A percentile compares a stretch with the other conserved stretches of the same genome.
phyloP scores from a whole-genome alignment of 2,797 vertebrate species.

The Danio jaintianensis region DNA sequence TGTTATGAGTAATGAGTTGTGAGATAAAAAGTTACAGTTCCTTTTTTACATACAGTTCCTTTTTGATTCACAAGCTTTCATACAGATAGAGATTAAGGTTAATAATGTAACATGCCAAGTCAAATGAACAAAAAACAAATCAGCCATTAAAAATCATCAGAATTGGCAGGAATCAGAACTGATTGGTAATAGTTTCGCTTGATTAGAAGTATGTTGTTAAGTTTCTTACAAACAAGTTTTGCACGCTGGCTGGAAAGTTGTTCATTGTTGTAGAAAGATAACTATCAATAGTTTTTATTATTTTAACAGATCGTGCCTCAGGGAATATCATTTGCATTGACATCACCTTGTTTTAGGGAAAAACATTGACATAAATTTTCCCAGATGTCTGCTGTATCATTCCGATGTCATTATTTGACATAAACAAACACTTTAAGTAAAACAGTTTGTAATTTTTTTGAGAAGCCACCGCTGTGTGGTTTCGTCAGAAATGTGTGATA shows the following conservation, averaged over 20 bases:
- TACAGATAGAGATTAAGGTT: no score
- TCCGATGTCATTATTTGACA: background rate
- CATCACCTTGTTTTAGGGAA: background rate
- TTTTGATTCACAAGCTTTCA: no score
- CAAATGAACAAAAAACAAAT: no score
- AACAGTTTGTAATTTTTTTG: constrained; percentile 17
- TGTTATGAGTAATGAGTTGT: no score
- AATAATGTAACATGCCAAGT: no score
- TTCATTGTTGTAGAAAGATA: constrained; percentile 3
- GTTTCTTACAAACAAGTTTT: no score
- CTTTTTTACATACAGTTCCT: no score
- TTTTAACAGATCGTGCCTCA: background rate
- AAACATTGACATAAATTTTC: background rate
- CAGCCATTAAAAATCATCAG: no score
- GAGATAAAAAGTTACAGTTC: no score
- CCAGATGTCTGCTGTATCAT: background rate
- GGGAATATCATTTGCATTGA: background rate
- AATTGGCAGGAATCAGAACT: no score
- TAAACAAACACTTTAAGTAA: constrained; percentile 12
- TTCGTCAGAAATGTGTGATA: constrained; percentile 51
- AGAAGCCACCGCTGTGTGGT: constrained; percentile 43
- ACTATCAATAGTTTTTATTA: background rate
- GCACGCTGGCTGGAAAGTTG: background rate
- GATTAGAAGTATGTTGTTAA: no score
- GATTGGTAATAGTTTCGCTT: no score